Evolutionary conservation across 2,113 vertebrate genomes (phyloP), one percentile per base, ranked within the genome.

Genomic region (Chrysochloris asiatica): DNA sequence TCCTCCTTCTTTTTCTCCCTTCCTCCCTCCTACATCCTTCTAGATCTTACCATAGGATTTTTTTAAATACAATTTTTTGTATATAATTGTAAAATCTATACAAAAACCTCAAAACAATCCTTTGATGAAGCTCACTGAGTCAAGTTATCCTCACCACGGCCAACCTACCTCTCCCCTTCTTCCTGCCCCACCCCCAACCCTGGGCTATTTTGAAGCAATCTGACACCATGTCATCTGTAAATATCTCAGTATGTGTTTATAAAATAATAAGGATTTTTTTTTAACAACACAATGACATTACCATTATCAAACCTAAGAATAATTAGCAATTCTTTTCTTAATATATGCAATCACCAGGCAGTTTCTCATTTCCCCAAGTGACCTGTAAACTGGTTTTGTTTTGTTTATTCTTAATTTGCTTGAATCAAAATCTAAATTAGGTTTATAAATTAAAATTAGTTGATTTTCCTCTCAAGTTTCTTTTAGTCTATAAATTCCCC

Each of bases 341-440:
- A 45, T 38, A 48, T 13, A 2, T 28, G 30, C 83, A 83, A 36
- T 83, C 59, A 28, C 17, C 28, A 45, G 59, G 30, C 33, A 36
- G 33, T 79, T 84, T 78, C 48, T 50, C 1, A 63, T 61, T 77
- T 56, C 61, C 80, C 88, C 82, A 54, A 1, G 0, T 48, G 73
- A 88, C 22, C 82, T 13, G 47, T 22, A 45, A 54, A 52, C 82
- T 47, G 3, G 36, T 86, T 22, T 52, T 63, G 50, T n/a, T 65
- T 50, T 56, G 19, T 22, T 83, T 81, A 10, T 36, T 19, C 28
- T 22, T 14, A 45, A 41, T 76, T 82, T 36, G 30, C 87, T 82
- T 79, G 88, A 79, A 48, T 93, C 30, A n/a, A 7, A 69, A 83
- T 75, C 81, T 83, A 76, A 86, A 61, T 65, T 41, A 71, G 41